Evolutionary conservation across 2,113 vertebrate genomes (phyloP).

Genomic region (Dicerorhinus sumatrensis): DNA sequence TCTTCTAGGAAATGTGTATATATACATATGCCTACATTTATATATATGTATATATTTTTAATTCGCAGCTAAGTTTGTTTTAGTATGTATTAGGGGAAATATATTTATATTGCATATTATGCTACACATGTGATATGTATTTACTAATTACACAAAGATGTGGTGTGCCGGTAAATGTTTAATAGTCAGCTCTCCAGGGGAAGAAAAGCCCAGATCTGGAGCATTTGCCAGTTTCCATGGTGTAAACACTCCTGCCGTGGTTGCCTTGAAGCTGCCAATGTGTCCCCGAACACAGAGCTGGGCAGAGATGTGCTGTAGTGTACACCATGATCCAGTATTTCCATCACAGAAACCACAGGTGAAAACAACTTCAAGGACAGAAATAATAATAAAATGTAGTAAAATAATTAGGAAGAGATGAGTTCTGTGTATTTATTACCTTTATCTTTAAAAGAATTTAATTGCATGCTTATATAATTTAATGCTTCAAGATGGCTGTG

Average conservation of each 20-base stretch:
- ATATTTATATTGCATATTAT: not conserved
- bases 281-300: rapidly evolving
- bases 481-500: not conserved
- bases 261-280: rapidly evolving
- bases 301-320: rapidly evolving
- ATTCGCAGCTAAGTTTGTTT: not conserved
- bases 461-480: not conserved
- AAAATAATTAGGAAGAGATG: not conserved
- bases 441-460: not conserved
- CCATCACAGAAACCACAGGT: rapidly evolving
- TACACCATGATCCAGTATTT: rapidly evolving
- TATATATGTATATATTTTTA: not conserved
- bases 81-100: not conserved
- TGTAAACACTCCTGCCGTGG: rapidly evolving
- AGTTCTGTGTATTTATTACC: not conserved
- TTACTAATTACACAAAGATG: not conserved
- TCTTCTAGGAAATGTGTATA: not conserved
- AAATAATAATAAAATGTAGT: not conserved
- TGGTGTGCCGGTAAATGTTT: too few relatives aligned
- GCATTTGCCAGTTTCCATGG: not conserved
- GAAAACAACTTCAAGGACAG: too few relatives aligned
- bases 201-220: not conserved
- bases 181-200: not conserved
- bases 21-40: too few relatives aligned
- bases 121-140: not conserved